Conservation (phyloP, 2,113 vertebrate genomes). For the Triplophysa rosa region DNA sequence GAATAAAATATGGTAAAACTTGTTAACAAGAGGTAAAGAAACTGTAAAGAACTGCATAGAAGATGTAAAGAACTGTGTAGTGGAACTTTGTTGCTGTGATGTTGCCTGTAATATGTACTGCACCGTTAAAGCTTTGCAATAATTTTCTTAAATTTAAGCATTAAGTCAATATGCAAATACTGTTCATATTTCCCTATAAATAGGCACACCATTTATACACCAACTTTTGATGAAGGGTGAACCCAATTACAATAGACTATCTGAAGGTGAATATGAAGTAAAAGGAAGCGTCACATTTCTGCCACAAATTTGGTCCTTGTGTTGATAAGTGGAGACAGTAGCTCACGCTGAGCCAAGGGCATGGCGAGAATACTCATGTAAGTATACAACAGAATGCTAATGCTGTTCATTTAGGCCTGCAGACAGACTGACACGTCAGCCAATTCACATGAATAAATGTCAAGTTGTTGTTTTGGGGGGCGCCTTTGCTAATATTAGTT, state of each 20-base stretch:
- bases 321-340: constrained; percentile 27
- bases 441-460: constrained; percentile 63
- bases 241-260: not conserved
- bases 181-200: not conserved
- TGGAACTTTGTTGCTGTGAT: too few species aligned
- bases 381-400: constrained; percentile 53
- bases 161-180: not conserved
- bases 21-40: too few species aligned
- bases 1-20: too few species aligned
- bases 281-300: not conserved
- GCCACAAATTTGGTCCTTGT: constrained; percentile 3
- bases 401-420: constrained; percentile 47
- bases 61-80: too few species aligned
- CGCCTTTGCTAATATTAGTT: constrained; percentile 52
- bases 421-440: constrained; percentile 38
- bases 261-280: not conserved
- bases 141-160: not conserved
- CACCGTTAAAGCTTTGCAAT: not conserved
- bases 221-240: constrained; percentile 23
- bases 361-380: constrained; percentile 28
- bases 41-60: too few species aligned
- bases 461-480: constrained; percentile 51
- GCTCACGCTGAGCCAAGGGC: constrained; percentile 50
- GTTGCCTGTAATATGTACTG: too few species aligned
- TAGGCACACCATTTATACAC: not conserved